Base-by-base conservation (phyloP, 1,140 invertebrate species). In the Halictus rubicundus region DNA sequence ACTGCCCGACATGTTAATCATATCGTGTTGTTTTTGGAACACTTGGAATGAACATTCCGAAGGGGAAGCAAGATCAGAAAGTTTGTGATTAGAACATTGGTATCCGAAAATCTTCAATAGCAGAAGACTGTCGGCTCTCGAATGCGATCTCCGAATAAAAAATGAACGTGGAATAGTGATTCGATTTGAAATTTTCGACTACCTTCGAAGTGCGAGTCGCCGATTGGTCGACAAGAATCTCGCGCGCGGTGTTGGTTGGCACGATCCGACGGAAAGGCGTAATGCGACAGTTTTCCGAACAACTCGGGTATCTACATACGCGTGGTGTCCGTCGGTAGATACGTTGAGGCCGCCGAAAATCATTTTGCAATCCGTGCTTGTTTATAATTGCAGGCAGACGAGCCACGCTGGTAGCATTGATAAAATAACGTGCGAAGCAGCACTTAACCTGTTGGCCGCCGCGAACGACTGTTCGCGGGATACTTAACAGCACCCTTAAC, bases 211-310 rank as follows among this genome's bases (percentile, higher is more conserved):
- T 12, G 9, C 39, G 12, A 57, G 12, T 2, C 7, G n/a, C 39
- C 19, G n/a, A 66, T 66, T 9, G 19, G 37, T 65, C 3, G 19
- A 32, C 8, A 57, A 23, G 52, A 59, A 59, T 46, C 37, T 27
- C 5, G 52, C 46, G 60, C 27, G 65, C 64, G 65, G 52, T 46
- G 65, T 65, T 76, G 37, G 12, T 8, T 54, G 21, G 21, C 25
- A n/a, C 27, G 27, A 19, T 68, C 73, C 73, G 73, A 76, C 73
- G 73, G 73, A 59, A 59, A 14, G 23, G 8, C n/a, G n/a, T n/a
- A 12, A 25, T 21, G 8, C 63, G 61, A 7, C 54, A 6, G 54
- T n/a, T 57, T n/a, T 57, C 54, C 21, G 4, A 52, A 21, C 49
- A 16, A 14, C 16, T 52, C 49, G 49, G 39, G 0, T 9, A 12